Evolutionary conservation across 2,888 invertebrate genomes (phyloP), one percentile per base, ranked within the genome.

Genomic region (Gastrophysa polygoni): DNA sequence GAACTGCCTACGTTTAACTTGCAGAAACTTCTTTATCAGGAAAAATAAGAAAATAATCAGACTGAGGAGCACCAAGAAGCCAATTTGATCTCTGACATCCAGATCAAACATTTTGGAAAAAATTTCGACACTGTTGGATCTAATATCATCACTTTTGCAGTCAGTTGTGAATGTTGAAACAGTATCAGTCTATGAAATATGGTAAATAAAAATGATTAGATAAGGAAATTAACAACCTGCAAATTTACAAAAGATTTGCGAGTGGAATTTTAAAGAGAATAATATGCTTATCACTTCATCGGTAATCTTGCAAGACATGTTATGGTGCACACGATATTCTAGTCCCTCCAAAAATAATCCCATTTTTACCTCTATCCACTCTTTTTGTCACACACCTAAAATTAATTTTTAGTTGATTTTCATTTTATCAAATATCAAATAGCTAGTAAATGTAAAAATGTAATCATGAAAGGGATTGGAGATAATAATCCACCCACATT

Each of bases 31-130:
- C 56, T 69, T 62, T 18, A 73, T 67, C 10, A 69, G 50, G 8
- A 72, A 44, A 18, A 69, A 49, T 18, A 73, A 57, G 44, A 68
- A 61, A 34, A 73, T 59, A 50, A 71, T 57, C 47, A 73, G 50
- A 34, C 67, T 65, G 34, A 68, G 38, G 14, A 73, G 60, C 6
- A 73, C 57, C 20, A 71, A 47, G 46, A 71, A 69, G 38, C 71
- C 73, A 38, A 72, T 59, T 61, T 71, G 69, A 58, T 73, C 73
- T 63, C 66, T 56, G 2, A 32, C 11, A 1, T 56, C 14, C 14
- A 38, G 38, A 38, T 38, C 14, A 14, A 38, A 38, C 38, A 38
- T 38, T 4, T 14, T 38, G 14, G 3, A 7, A 24, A 24, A 24
- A 24, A 24, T 24, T 7, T 24, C 24, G 7, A 24, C 24, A 24